Evolutionary conservation across 2,888 invertebrate species (phyloP), one percentile per base, ranked within the genome.

Genomic region (Limenitis camilla): DNA sequence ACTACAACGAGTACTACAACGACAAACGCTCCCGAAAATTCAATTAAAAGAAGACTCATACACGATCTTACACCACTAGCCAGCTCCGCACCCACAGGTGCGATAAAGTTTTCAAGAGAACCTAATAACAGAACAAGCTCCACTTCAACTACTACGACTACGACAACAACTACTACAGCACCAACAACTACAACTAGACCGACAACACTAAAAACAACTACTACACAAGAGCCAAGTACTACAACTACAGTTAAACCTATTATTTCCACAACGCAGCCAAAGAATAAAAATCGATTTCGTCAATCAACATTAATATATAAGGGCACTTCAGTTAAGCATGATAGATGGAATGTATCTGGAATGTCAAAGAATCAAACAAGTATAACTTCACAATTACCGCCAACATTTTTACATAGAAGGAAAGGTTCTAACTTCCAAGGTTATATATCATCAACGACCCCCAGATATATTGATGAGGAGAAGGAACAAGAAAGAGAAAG

Each of bases 281-380:
- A 72, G 59, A 75, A 62, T 57, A 78, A 69, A 62, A 86, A 82
- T 56, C 76, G 87, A 43, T 87, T 78, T 59, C 70, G 87, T 63
- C 79, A 81, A 62, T 82, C 87, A 9, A 84, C 83, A 11, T 60
- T 87, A 49, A 75, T 84, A 66, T 56, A 69, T 7, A 85, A 86
- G 66, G 86, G 87, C 19, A 86, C 86, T 28, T 86, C 87, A n/a
- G 74, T 83, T 0, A 87, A 85, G 52, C 84, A 85, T 52, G 86
- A 86, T 56, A 83, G 76, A 64, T 86, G 86, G 81, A 80, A 69
- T 53, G 40, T 60, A 30, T 58, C 47, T 52, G 39, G 59, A 35
- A 59, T 53, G 36, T 76, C 79, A 28, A 79, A 71, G 53, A 69
- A 65, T 47, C 56, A 52, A 41, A 50, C 59, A 6, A 51, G 62